phyloP scores from a whole-genome alignment of 1,140 invertebrate species.

The Mactra quadrangularis region DNA sequence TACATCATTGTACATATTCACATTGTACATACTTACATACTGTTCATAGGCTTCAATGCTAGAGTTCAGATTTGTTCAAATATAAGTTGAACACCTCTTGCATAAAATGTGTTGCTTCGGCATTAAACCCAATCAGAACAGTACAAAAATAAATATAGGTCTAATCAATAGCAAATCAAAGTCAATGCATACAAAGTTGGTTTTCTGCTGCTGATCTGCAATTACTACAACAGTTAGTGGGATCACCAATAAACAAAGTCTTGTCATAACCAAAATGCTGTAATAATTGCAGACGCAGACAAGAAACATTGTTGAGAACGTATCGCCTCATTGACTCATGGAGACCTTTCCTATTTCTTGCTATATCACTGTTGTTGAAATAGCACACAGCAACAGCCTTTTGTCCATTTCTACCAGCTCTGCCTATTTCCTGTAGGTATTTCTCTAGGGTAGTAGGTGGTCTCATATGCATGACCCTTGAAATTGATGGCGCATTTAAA shows the following conservation, averaged over 20 bases:
- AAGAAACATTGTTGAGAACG: conserved; percentile 11
- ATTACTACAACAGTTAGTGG: conserved; percentile 46
- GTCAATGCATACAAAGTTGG: background rate
- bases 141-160: no score
- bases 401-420: conserved; percentile 63
- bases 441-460: conserved; percentile 64
- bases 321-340: conserved; percentile 15
- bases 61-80: no score
- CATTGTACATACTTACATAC: no score
- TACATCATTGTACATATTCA: no score
- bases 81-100: no score
- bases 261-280: conserved; percentile 63
- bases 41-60: no score
- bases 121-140: no score
- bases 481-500: conserved; percentile 61
- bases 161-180: no score
- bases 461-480: conserved; percentile 56
- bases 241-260: background rate
- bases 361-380: conserved; percentile 64
- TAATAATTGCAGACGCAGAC: conserved; percentile 34
- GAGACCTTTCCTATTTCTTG: conserved; percentile 50
- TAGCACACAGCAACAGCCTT: conserved; percentile 52
- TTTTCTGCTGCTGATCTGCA: background rate
- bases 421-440: conserved; percentile 66
- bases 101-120: no score